Evolutionary conservation across 2,797 vertebrate genomes (phyloP), one percentile per base, ranked within the genome.

Genomic region (Toxotes lorentzi): DNA sequence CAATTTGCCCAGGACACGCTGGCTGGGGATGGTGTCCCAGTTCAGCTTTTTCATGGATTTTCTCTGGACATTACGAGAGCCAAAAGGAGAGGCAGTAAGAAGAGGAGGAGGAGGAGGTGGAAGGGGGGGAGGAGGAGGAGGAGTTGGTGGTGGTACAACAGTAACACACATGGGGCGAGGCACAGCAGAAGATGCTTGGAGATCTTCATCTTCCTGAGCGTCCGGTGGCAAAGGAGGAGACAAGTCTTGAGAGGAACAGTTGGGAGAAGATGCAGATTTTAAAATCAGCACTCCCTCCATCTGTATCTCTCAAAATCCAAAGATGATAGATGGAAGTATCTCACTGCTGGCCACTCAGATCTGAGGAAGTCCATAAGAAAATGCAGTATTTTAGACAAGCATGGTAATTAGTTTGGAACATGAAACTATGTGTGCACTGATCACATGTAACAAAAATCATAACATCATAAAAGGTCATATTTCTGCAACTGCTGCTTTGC

Each of bases 41-140:
- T 96, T 96, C 34, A 96, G 93, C 86, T 93, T 96, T 34, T 96
- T 95, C 94, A 97, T 95, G 51, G 95, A 96, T 27, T 90, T 87
- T 1, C 90, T 90, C n/a, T 90, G 89, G 50, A 73, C 74, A 41
- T 79, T 70, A 11, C 82, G 58, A 32, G 89, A 78, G 23, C 89
- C 81, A 11, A 89, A 80, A 10, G 76, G 14, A 83, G 2, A 62
- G 16, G 5, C 63, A 27, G 2, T 83, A 30, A 60, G 79, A 0
- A 64, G 82, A 0, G 68, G 83, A 0, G 83, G 92, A 3, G 81
- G 90, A 1, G 86, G 85, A 5, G 83, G 81, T 0, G 71, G 89
- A 0, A 78, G 87, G 0, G 66, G 85, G 0, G 75, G 89, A 0
- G 79, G 82, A 0, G 75, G 75, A 0, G 69, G 87, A 6, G 78